phyloP scores from a whole-genome alignment of 2,113 vertebrate genomes.

The Anoplopoma fimbria region DNA sequence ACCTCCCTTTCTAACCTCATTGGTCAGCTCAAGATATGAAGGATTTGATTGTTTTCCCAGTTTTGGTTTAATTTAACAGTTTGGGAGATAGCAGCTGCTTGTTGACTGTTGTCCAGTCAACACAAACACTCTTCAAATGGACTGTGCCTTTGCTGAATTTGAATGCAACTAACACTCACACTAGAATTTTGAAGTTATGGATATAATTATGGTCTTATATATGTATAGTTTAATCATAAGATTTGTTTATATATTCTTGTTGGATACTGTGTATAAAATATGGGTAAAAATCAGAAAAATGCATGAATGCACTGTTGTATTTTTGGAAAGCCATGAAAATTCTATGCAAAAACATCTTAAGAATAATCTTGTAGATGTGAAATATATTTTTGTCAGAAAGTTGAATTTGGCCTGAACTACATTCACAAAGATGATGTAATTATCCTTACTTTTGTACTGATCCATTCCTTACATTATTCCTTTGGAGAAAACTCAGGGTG shows the following conservation, averaged over 20 bases:
- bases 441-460: not conserved
- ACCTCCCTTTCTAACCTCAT: constrained; percentile 87
- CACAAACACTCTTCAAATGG: not conserved
- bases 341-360: not conserved
- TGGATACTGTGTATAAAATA: not conserved
- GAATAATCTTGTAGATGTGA: not conserved
- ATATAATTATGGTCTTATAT: not conserved
- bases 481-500: constrained; percentile 1
- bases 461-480: not conserved
- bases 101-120: too few species aligned
- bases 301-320: not conserved
- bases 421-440: constrained; percentile 8
- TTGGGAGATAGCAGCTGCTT: not conserved
- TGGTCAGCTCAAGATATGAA: constrained; percentile 89
- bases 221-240: not conserved
- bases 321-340: not conserved
- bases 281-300: not conserved
- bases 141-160: not conserved
- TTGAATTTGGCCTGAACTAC: not conserved
- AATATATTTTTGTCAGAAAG: constrained; percentile 12
- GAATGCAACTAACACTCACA: too few species aligned
- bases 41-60: constrained; percentile 64
- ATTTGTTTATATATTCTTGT: not conserved
- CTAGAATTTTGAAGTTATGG: not conserved
- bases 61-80: too few species aligned